Conservation (phyloP, 2,888 invertebrate genomes). For the Dynastes hyllus region DNA sequence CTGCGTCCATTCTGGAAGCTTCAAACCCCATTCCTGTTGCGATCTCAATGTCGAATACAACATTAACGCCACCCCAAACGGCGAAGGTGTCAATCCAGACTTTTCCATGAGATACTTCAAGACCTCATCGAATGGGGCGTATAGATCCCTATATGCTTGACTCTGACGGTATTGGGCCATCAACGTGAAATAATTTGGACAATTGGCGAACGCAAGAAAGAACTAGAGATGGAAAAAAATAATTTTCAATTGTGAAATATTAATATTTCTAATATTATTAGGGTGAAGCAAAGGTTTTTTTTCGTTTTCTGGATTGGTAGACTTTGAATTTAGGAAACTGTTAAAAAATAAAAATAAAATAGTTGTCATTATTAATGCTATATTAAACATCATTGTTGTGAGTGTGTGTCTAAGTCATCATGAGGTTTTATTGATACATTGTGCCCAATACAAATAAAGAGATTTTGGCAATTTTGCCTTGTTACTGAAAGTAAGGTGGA, state of each 20-base stretch:
- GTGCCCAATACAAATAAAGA: no score
- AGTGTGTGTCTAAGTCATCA: no score
- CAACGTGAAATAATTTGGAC: slow-evolving; percentile 10
- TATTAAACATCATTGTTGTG: no score
- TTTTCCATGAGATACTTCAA: slow-evolving; percentile 2
- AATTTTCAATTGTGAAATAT: background rate
- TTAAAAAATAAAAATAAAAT: no score
- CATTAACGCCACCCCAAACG: slow-evolving; percentile 1
- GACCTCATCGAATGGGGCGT: background rate
- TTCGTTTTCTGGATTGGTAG: no score
- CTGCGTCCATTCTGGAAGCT: slow-evolving; percentile 69
- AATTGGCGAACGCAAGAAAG: slow-evolving; percentile 6
- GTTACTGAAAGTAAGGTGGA: no score
- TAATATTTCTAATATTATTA: no score
- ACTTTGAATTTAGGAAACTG: no score
- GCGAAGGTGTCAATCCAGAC: slow-evolving; percentile 7
- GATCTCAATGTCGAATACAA: slow-evolving; percentile 33
- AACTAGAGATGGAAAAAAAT: slow-evolving; percentile 9
- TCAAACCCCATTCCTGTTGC: slow-evolving; percentile 64
- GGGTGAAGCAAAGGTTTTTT: no score
- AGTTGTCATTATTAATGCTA: no score
- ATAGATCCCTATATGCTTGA: background rate
- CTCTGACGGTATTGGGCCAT: background rate
- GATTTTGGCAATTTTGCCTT: no score
- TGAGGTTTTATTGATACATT: no score